phyloP scores from a whole-genome alignment of 1,140 invertebrate genomes.

The Bombus haemorrhoidalis region DNA sequence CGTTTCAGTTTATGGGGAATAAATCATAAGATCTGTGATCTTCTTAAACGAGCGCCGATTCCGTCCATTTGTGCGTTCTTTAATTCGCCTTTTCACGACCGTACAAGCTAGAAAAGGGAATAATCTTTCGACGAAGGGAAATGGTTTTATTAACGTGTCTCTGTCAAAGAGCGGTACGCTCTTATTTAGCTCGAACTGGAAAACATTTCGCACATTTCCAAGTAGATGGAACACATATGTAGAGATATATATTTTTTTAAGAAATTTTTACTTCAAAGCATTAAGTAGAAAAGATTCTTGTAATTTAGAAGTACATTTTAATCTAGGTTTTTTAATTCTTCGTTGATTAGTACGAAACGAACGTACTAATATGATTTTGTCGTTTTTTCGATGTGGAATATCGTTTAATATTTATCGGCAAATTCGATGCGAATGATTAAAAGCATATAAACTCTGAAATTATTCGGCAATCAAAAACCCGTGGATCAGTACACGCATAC shows the following conservation, averaged over 20 bases:
- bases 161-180: neutral
- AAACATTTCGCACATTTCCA: neutral
- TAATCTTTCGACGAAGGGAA: conserved; percentile 20
- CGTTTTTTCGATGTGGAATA: neutral
- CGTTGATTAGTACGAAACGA: neutral
- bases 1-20: conserved; percentile 41
- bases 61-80: conserved; percentile 30
- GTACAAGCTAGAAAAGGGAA: neutral
- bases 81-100: conserved; percentile 37
- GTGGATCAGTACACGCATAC: neutral
- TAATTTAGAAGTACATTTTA: neutral
- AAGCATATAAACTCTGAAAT: neutral
- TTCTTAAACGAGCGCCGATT: conserved; percentile 10
- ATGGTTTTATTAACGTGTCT: conserved; percentile 7
- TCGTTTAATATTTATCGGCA: neutral
- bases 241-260: too few relatives aligned
- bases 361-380: neutral
- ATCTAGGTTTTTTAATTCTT: neutral
- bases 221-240: neutral
- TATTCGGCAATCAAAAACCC: neutral
- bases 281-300: neutral
- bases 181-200: neutral
- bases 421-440: neutral
- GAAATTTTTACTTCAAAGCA: neutral
- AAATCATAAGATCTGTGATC: conserved; percentile 38